These are phyloP conservation scores for Muntiacus reevesi DNA, from an alignment of 2,113 vertebrate species.

Conservation along the genomic window DNA sequence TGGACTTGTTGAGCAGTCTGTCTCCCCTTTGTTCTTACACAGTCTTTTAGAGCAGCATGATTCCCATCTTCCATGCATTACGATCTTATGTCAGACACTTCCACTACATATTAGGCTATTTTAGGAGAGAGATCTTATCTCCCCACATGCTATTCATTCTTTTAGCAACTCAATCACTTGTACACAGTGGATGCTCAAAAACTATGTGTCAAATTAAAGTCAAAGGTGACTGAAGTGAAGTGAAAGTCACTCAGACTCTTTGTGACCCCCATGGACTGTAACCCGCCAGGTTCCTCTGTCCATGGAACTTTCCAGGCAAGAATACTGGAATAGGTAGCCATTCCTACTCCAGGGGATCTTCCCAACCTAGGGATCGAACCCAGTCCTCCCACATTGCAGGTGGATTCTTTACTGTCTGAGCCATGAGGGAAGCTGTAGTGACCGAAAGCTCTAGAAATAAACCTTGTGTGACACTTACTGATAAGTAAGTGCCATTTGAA, in stretches of 20 bases:
- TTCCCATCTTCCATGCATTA: background rate
- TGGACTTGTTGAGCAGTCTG: background rate
- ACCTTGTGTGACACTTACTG: background rate
- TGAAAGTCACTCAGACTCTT: background rate
- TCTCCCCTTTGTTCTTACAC: background rate
- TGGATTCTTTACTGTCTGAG: background rate
- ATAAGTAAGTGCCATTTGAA: background rate
- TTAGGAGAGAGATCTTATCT: background rate
- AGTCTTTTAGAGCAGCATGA: background rate
- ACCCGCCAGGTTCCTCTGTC: background rate
- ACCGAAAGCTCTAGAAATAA: background rate
- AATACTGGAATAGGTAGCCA: background rate
- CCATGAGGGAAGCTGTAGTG: background rate
- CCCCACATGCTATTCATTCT: background rate
- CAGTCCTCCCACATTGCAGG: background rate
- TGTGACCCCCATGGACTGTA: background rate
- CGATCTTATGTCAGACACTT: background rate
- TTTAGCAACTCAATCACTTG: background rate
- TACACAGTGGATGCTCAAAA: background rate
- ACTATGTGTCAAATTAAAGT: background rate
- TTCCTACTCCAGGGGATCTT: background rate
- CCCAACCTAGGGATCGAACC: background rate
- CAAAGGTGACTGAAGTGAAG: background rate
- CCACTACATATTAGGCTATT: background rate
- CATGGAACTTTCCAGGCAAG: background rate